These are phyloP conservation scores for Adelphocoris suturalis DNA, from an alignment of 2,888 invertebrate genomes.

Conservation along the genomic window DNA sequence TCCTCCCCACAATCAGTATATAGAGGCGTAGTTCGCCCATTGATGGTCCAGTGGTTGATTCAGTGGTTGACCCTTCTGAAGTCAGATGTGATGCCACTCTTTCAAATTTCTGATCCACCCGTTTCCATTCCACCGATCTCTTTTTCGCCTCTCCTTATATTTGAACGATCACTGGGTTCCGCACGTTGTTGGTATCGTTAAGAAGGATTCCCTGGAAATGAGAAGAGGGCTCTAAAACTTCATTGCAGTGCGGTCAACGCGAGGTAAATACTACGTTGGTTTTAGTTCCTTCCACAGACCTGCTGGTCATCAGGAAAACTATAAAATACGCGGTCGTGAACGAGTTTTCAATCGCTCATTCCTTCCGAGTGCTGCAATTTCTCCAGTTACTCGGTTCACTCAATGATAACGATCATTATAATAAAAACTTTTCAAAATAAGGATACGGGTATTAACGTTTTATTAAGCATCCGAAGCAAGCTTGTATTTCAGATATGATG, in stretches of 20 bases:
- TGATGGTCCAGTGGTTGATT: slow-evolving; percentile 24
- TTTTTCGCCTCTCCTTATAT: neutral
- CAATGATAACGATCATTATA: no score
- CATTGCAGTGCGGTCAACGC: neutral
- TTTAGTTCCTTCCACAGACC: neutral
- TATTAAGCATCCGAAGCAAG: no score
- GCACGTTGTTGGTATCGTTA: neutral
- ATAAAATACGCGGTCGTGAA: neutral
- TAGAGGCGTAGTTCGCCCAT: neutral
- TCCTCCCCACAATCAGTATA: slow-evolving; percentile 20
- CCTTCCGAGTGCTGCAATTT: neutral
- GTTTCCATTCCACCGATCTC: neutral
- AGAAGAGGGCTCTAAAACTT: neutral
- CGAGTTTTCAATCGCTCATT: neutral
- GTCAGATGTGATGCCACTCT: slow-evolving; percentile 8
- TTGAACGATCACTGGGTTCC: neutral
- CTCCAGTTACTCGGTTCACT: neutral
- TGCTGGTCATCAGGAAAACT: neutral
- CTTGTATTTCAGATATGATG: no score
- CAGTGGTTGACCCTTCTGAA: slow-evolving; percentile 16
- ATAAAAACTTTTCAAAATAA: no score
- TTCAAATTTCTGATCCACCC: slow-evolving; percentile 7
- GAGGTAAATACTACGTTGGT: neutral
- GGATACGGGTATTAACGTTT: no score
- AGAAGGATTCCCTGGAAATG: neutral